Evolutionary conservation across 2,888 invertebrate genomes (phyloP).

Genomic region (Agriotes lineatus): DNA sequence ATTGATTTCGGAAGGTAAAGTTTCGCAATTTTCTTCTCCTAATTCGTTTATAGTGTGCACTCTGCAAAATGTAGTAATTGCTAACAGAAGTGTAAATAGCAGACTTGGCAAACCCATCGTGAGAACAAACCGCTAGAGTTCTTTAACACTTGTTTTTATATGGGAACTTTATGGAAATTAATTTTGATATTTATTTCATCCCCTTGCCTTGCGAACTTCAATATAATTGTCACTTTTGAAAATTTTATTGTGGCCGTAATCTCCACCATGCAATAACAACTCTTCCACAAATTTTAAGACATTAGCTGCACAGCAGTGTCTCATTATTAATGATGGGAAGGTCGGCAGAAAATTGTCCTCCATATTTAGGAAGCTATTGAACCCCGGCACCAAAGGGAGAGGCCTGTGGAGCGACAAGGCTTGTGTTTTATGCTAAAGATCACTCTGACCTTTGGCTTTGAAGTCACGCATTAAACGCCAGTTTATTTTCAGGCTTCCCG

Average conservation of each 20-base stretch:
- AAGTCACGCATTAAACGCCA: not conserved
- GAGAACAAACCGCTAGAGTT: slow-evolving; percentile 26
- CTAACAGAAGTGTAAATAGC: slow-evolving; percentile 18
- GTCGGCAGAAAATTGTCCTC: slow-evolving; percentile 33
- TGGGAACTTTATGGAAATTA: slow-evolving; percentile 32
- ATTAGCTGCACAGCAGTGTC: not conserved
- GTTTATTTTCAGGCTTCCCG: not conserved
- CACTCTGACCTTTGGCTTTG: slow-evolving; percentile 27
- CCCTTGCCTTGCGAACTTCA: too few relatives aligned
- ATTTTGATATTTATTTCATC: slow-evolving; percentile 34
- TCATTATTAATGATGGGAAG: slow-evolving; percentile 34
- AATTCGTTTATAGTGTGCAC: slow-evolving; percentile 55
- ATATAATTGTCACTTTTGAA: too few relatives aligned
- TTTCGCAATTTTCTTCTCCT: slow-evolving; percentile 85
- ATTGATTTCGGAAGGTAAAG: slow-evolving; percentile 87
- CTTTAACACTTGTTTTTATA: slow-evolving; percentile 39
- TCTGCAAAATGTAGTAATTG: not conserved
- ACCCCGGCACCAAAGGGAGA: slow-evolving; percentile 20
- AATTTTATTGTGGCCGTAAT: too few relatives aligned
- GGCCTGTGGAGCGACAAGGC: slow-evolving; percentile 47
- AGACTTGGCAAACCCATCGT: slow-evolving; percentile 27
- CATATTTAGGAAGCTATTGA: slow-evolving; percentile 29
- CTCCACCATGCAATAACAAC: too few relatives aligned
- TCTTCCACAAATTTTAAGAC: not conserved
- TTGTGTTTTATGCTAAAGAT: slow-evolving; percentile 54